Evolutionary conservation across 2,113 vertebrate species (phyloP).

Genomic region (zebrafish (Danio rerio)): DNA sequence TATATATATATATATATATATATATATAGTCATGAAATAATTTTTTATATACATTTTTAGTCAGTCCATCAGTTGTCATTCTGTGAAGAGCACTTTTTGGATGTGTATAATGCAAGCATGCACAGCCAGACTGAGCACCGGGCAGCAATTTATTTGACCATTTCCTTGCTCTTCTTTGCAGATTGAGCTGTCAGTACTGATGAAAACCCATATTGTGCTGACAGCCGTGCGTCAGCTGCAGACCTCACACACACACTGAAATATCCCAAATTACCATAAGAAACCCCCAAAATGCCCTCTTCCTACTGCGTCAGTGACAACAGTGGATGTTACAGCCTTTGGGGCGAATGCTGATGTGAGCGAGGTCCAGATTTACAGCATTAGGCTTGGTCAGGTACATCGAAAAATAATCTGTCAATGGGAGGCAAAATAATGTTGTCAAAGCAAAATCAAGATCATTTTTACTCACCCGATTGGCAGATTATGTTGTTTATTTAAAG

Average conservation of each 20-base stretch:
- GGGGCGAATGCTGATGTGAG: too few relatives aligned
- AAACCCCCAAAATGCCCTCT: background rate
- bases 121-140: background rate
- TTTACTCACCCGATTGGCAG: too few relatives aligned
- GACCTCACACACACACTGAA: background rate
- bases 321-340: background rate
- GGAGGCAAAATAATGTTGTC: too few relatives aligned
- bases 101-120: background rate
- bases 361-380: too few relatives aligned
- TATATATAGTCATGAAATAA: too few relatives aligned
- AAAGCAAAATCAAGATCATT: too few relatives aligned
- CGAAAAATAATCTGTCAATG: too few relatives aligned
- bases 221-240: background rate
- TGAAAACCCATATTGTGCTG: background rate
- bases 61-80: background rate
- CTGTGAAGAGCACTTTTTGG: background rate
- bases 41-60: background rate
- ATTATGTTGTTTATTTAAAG: too few relatives aligned
- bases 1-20: too few relatives aligned
- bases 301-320: background rate
- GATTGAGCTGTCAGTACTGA: conserved; percentile 17
- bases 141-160: background rate
- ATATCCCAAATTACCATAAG: background rate
- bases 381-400: too few relatives aligned
- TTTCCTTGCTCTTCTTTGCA: background rate